Conservation (phyloP, 1,140 invertebrate genomes). For the Zaprionus inermis region DNA sequence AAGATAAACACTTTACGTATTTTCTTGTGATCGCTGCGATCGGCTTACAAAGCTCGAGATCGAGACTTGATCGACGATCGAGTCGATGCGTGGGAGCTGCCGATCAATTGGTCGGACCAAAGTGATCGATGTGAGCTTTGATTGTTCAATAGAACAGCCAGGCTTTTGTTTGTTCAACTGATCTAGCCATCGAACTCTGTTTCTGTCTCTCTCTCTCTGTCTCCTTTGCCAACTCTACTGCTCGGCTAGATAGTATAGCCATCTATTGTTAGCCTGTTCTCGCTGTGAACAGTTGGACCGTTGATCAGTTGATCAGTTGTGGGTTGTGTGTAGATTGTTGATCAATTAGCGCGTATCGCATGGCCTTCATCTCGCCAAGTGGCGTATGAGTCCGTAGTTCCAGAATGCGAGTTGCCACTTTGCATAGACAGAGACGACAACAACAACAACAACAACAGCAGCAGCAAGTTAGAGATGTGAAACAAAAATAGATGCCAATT, state of each 20-base stretch:
- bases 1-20: neutral
- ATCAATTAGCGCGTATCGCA: slow-evolving; percentile 48
- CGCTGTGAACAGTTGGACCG: neutral
- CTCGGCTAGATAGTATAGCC: slow-evolving; percentile 7
- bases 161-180: slow-evolving; percentile 4
- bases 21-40: neutral
- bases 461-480: slow-evolving; percentile 7
- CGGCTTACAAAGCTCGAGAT: no score
- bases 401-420: slow-evolving; percentile 41
- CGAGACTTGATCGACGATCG: neutral
- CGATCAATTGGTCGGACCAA: neutral
- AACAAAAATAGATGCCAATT: slow-evolving; percentile 48
- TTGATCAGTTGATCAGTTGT: slow-evolving; percentile 27
- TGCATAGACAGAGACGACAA: slow-evolving; percentile 22
- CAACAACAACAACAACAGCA: neutral
- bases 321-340: slow-evolving; percentile 26
- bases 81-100: neutral
- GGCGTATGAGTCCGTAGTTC: slow-evolving; percentile 27
- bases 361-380: slow-evolving; percentile 41
- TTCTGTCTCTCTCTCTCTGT: neutral
- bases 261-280: slow-evolving; percentile 9
- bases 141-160: slow-evolving; percentile 4
- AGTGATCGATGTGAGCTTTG: slow-evolving; percentile 2
- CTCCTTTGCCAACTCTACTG: no score
- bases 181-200: neutral